These are phyloP conservation scores for Nematostella vectensis DNA, from an alignment of 92 coral and sea anemone genomes.

Conservation along the genomic window DNA sequence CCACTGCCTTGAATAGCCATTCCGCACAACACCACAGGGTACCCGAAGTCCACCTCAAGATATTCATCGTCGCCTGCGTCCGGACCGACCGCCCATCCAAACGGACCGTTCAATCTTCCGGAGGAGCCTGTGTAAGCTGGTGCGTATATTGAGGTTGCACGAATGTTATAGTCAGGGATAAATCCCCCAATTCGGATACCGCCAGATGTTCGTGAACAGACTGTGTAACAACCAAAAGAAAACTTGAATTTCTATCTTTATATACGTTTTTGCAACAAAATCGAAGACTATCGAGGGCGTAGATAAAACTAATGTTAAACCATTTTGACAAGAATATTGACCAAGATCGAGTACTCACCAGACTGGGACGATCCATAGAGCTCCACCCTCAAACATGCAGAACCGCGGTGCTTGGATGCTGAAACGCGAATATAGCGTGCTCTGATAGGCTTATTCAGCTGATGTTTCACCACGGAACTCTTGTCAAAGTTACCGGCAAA, in stretches of 20 bases:
- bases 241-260: too few relatives aligned
- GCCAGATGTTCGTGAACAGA: background rate
- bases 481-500: background rate
- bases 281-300: too few relatives aligned
- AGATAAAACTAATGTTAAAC: too few relatives aligned
- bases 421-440: background rate
- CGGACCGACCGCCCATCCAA: background rate
- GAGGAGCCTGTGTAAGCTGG: background rate
- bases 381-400: background rate
- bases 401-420: background rate
- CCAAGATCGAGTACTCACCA: background rate
- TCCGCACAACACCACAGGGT: constrained; percentile 11
- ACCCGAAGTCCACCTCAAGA: constrained; percentile 19
- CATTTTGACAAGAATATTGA: too few relatives aligned
- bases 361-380: background rate
- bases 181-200: background rate
- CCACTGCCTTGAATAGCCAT: constrained; percentile 20
- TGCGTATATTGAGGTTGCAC: background rate
- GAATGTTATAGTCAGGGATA: background rate
- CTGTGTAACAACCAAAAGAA: background rate
- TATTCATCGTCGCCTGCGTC: background rate
- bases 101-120: background rate
- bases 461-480: background rate
- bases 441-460: background rate
- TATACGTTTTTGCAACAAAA: too few relatives aligned